Percentiles rank a stretch among this genome's conserved stretches.
Evolutionary conservation across 2,888 invertebrate genomes (phyloP).

Genomic region (Neoascia interrupta): DNA sequence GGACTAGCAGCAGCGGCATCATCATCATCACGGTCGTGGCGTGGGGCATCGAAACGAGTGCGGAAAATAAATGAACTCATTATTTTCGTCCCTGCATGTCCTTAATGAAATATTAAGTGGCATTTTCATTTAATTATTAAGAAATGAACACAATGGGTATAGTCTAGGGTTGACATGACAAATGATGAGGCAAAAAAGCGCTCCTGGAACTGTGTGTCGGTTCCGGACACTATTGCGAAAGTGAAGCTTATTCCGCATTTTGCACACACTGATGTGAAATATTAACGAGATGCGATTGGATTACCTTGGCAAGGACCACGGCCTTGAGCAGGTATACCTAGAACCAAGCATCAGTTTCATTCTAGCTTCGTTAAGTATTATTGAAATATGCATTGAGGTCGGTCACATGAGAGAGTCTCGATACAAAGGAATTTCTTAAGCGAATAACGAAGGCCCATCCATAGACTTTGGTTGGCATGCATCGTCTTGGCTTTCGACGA

Average conservation of each 20-base stretch:
- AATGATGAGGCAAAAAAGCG: constrained; percentile 24
- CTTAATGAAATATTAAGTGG: constrained; percentile 68
- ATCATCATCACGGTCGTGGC: constrained; percentile 20
- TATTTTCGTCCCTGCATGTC: constrained; percentile 56
- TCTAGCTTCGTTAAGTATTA: too few relatives aligned
- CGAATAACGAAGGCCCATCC: background rate
- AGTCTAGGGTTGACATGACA: constrained; percentile 34
- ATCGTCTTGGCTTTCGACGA: background rate
- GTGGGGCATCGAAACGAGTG: constrained; percentile 44
- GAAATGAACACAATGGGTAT: constrained; percentile 34
- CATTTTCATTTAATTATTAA: constrained; percentile 67
- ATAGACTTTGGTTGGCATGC: constrained; percentile 3
- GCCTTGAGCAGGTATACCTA: too few relatives aligned
- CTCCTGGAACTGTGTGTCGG: too few relatives aligned
- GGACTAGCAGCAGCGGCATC: constrained; percentile 23
- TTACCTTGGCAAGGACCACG: background rate
- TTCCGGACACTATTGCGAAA: constrained; percentile 16
- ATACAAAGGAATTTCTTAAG: background rate
- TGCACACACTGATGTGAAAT: background rate
- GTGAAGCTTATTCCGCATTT: background rate
- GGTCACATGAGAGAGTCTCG: too few relatives aligned
- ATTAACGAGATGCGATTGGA: background rate
- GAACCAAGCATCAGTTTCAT: too few relatives aligned
- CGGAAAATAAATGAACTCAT: constrained; percentile 65
- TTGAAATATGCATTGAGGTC: too few relatives aligned